Evolutionary conservation across 2,888 invertebrate genomes (phyloP).

Genomic region (Cremastinae sp.): DNA sequence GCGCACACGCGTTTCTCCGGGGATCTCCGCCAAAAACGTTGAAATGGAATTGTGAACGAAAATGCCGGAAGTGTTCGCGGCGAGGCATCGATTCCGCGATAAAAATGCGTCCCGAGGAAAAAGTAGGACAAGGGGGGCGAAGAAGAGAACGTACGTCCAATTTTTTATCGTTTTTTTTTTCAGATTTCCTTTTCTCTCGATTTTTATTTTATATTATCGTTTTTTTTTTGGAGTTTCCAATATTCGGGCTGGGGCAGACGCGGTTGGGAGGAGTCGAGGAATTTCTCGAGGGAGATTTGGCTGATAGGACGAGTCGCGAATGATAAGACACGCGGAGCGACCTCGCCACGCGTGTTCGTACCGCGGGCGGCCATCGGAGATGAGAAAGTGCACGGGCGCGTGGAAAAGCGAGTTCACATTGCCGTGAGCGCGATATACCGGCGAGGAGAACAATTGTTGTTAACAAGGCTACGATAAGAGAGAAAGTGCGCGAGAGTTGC

Average conservation of each 20-base stretch:
- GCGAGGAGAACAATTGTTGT: constrained; percentile 71
- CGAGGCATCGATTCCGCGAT: constrained; percentile 40
- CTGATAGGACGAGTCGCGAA: too few species aligned
- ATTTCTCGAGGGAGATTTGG: too few species aligned
- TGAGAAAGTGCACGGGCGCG: constrained; percentile 27
- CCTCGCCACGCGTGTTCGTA: too few species aligned
- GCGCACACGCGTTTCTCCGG: too few species aligned
- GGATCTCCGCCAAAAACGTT: background rate
- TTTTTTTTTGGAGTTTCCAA: too few species aligned
- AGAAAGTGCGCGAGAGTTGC: constrained; percentile 67
- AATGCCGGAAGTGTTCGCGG: constrained; percentile 22
- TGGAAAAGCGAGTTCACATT: constrained; percentile 9
- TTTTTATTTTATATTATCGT: too few species aligned
- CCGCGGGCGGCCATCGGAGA: too few species aligned
- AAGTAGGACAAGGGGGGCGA: constrained; percentile 22
- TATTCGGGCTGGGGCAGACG: too few species aligned
- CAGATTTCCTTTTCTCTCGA: too few species aligned
- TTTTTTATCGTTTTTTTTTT: too few species aligned
- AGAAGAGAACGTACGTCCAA: background rate
- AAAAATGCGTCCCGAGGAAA: constrained; percentile 28
- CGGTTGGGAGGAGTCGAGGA: too few species aligned
- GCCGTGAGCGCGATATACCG: constrained; percentile 22
- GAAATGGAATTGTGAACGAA: constrained; percentile 7
- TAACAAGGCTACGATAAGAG: constrained; percentile 75
- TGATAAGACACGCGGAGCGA: too few species aligned